Conservation (phyloP, 2,888 invertebrate genomes). For the Hirtodrosophila alboralis region DNA sequence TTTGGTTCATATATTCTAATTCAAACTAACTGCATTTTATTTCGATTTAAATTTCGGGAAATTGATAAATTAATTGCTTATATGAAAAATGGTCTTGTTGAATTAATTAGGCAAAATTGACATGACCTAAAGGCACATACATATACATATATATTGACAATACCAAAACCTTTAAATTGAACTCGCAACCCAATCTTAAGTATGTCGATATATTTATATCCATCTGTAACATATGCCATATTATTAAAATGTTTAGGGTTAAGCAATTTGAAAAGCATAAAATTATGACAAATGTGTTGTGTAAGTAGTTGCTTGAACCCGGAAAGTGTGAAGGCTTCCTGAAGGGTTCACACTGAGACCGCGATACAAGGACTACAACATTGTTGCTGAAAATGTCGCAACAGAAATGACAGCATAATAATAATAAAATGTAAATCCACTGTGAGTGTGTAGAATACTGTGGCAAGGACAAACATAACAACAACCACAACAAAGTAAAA, state of each 20-base stretch:
- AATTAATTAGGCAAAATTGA: too few relatives aligned
- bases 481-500: conserved; percentile 33
- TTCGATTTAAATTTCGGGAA: too few relatives aligned
- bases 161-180: not conserved
- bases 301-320: conserved; percentile 45
- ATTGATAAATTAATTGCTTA: too few relatives aligned
- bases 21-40: too few relatives aligned
- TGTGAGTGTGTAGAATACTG: conserved; percentile 10
- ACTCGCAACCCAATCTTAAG: conserved; percentile 4
- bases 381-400: conserved; percentile 74
- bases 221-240: conserved; percentile 45
- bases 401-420: conserved; percentile 77
- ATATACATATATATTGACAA: too few relatives aligned
- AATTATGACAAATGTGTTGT: conserved; percentile 43
- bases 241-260: conserved; percentile 56
- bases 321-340: not conserved
- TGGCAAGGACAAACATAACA: conserved; percentile 13
- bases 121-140: too few relatives aligned
- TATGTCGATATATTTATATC: conserved; percentile 24
- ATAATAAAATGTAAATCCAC: conserved; percentile 58
- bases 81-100: too few relatives aligned
- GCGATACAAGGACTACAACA: conserved; percentile 40
- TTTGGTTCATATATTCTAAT: too few relatives aligned
- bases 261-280: conserved; percentile 51
- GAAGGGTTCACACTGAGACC: conserved; percentile 7